Base-by-base conservation (phyloP, 2,113 vertebrate species). In the Alaudala cheleensis region DNA sequence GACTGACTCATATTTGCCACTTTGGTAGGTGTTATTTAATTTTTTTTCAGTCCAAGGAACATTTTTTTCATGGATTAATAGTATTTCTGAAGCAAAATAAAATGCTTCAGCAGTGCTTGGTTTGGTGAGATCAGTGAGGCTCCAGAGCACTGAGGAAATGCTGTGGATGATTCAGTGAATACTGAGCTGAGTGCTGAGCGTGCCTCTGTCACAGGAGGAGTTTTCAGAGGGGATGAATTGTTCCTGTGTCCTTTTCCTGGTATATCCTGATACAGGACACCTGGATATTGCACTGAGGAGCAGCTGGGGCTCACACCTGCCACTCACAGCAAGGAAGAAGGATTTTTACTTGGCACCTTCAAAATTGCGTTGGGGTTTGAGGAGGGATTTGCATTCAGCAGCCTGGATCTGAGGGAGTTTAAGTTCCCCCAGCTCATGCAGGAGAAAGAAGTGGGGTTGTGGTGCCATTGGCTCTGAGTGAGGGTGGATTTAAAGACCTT, bases 391-490 rank as follows among this genome's bases (percentile, higher is more conserved):
- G 22, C 10, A 6, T 19, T 58, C 3, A 6, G 23, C 28, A 45
- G 50, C 0, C 0, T 14, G 22, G 58, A 22, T 53, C 54, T 45
- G 64, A 22, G 56, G 1, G 26, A 50, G 25, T 62, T 45, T 9
- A 51, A 50, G 15, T 5, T 37, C 12, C 8, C 4, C 6, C 44
- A 58, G 44, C 3, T 70, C 22, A 5, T 5, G 23, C 33, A 56
- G 61, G 21, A 76, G 51, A 9, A 3, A 49, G n/a, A 26, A 81
- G 4, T 14, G 34, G 18, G 12, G 13, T 26, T 1, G 0, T 11
- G 18, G 9, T 54, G 31, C n/a, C 58, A 13, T 0, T 21, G 29
- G 5, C 18, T 31, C 37, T 15, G 11, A 2, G 0, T 10, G 62
- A 54, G 61, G 13, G 5, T 20, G 60, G 47, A 33, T 29, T 28